Evolutionary conservation across 2,888 invertebrate species (phyloP), one percentile per base, ranked within the genome.

Genomic region (Apamea monoglypha): DNA sequence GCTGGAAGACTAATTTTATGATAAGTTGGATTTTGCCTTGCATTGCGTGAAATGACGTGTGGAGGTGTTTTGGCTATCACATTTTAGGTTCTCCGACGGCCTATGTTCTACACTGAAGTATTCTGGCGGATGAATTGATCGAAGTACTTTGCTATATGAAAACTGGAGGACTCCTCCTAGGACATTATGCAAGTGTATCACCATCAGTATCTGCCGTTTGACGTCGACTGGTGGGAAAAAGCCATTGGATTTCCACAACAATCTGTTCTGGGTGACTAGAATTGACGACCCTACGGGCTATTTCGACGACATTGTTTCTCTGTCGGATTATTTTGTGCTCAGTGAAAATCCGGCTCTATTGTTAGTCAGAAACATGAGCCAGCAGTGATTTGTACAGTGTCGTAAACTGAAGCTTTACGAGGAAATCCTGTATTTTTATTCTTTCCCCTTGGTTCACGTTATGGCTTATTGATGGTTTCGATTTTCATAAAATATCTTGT

Each of bases 1-100:
- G 88, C 89, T 87, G 84, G 85, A 85, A 87, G 67, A 86, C 80
- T 86, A 84, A 90, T 89, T 82, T 89, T 89, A 88, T 84, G 83
- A 67, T 80, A 79, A 44, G 61, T 81, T 81, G 76, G 50, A 78
- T 47, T 80, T 82, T 59, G n/a, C 50, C 56, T 72, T 32, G 61
- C 32, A 25, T 56, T 56, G 32, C 18, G 25, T 72, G 64, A n/a
- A 77, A 72, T 78, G 56, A 53, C 18, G 44, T 36, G 47, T 29
- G 7, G 12, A 53, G 16, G 2, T 78, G 10, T 50, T 53, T 61
- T 29, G 29, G 21, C 16, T 21, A 4, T 36, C 7, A 59, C 25
- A 18, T 36, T 36, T 47, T 64, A 44, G 36, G 8, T 64, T 40
- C 12, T 40, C 12, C n/a, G 14, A 56, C 10, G 36, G 4, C 21